phyloP scores from a whole-genome alignment of 2,113 vertebrate genomes.

The Megatriorchis doriae region DNA sequence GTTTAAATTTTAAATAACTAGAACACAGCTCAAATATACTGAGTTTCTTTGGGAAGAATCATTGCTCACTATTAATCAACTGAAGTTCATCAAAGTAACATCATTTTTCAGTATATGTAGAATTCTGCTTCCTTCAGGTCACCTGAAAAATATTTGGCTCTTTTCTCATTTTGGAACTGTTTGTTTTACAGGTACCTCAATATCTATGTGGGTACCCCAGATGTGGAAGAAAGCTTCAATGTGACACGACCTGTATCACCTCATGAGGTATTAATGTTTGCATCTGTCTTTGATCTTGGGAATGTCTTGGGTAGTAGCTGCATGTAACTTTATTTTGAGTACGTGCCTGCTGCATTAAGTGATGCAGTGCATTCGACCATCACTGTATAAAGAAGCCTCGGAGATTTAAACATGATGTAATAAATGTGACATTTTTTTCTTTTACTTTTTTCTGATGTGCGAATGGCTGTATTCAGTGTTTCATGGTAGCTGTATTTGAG shows the following conservation, averaged over 20 bases:
- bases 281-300: background rate
- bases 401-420: background rate
- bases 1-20: background rate
- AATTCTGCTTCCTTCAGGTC: background rate
- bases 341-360: accelerated
- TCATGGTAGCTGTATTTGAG: background rate
- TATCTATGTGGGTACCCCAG: constrained; percentile 94
- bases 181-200: constrained; percentile 88
- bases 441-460: background rate
- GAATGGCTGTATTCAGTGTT: background rate
- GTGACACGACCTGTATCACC: constrained; percentile 94
- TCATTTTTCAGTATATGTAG: background rate
- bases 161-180: background rate
- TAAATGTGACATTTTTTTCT: background rate
- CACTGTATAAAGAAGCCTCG: background rate
- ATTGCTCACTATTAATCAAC: background rate
- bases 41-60: background rate
- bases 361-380: background rate
- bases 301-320: background rate
- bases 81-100: background rate
- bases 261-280: constrained; percentile 83
- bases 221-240: constrained; percentile 98
- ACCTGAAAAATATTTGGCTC: background rate
- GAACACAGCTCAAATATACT: background rate
- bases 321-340: background rate